Percentiles rank a stretch among this genome's conserved stretches.
Conservation (phyloP, 2,113 vertebrate species). For the Mus pahari region DNA sequence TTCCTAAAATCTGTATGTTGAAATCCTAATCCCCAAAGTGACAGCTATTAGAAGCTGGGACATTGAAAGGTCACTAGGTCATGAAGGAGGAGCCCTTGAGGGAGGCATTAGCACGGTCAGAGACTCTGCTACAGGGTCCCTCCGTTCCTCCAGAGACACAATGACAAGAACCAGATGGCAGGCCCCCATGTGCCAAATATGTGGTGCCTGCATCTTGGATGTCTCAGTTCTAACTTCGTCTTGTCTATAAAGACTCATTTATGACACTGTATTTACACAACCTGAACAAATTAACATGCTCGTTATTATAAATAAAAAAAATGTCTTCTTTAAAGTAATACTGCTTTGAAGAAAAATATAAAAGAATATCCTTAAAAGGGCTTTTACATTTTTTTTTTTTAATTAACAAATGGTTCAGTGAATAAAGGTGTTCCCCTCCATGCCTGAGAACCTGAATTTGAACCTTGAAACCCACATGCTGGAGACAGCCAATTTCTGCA, state of each 20-base stretch:
- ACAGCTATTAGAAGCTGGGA: neutral
- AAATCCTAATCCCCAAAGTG: neutral
- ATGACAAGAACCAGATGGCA: neutral
- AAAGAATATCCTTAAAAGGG: neutral
- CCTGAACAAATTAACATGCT: neutral
- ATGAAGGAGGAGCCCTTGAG: neutral
- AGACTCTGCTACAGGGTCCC: neutral
- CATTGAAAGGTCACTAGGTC: neutral
- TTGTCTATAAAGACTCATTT: neutral
- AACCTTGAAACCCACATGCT: neutral
- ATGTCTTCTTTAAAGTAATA: neutral
- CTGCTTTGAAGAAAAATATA: constrained; percentile 35
- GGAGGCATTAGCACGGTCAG: neutral
- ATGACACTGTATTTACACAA: neutral
- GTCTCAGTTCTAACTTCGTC: neutral
- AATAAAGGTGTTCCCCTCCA: no score
- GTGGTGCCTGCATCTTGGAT: neutral
- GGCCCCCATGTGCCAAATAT: neutral
- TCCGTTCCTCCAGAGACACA: neutral
- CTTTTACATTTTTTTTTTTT: neutral
- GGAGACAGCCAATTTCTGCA: neutral
- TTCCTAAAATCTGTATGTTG: neutral
- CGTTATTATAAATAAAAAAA: constrained; percentile 4
- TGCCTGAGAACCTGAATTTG: neutral
- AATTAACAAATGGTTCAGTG: neutral